Evolutionary conservation across 23 tunicate genomes (phyloP), one percentile per base, ranked within the genome.

Genomic region (Oikopleura dioica): DNA sequence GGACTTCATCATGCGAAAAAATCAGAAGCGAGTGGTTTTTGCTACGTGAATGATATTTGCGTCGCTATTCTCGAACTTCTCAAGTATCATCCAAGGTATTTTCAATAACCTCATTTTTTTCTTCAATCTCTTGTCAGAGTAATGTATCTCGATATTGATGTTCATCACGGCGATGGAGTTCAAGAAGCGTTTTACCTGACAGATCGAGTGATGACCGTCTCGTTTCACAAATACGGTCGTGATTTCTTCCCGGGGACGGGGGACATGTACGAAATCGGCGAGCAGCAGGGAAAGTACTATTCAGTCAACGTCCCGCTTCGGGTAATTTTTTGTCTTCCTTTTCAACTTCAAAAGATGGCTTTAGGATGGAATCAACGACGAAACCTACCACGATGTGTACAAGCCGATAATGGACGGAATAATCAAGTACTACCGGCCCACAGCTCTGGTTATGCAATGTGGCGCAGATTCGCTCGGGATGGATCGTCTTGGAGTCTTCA

Each of bases 121-220:
- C n/a, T n/a, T n/a, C n/a, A n/a, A n/a, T n/a, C n/a, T n/a, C n/a
- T n/a, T n/a, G n/a, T n/a, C n/a, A 59, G 99, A 51, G 99, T 94
- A 4, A 55, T 94, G 78, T 94, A 94, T 79, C 83, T 94, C 37
- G 99, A 94, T 59, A 94, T 94, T 36, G 99, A 94, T 83, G 99
- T 94, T 32, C 99, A 94, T 37, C 99, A 94, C 81, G 99, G 99
- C 76, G 99, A 94, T 79, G 99, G 99, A 29, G 99, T 94, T 1
- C 99, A 94, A 59, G 99, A 94, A 69, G 99, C 99, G 21, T 94
- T 94, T 81, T 94, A 86, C 69, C 78, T 86, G 26, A 86, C 99
- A 2, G 99, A 94, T 77, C 77, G 99, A 68, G 99, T 94, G 1
- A 94, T 94, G 99, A 94, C 99, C 36, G 99, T 94, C 4, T 94